Conservation (phyloP, 1,140 invertebrate genomes). For the Drosophila sturtevanti region DNA sequence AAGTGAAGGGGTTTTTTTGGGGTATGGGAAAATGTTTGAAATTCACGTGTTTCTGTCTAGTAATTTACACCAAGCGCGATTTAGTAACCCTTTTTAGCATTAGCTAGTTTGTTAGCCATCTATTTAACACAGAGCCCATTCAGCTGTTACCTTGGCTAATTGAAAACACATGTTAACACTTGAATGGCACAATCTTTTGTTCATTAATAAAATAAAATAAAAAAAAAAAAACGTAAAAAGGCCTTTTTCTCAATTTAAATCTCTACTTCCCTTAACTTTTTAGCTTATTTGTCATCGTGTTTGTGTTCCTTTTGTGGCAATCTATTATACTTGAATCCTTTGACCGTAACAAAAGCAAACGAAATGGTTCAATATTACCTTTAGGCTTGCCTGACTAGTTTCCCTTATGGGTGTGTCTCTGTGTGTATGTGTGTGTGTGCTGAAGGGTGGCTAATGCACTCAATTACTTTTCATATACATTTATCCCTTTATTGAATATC, state of each 20-base stretch:
- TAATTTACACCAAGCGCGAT: conserved; percentile 57
- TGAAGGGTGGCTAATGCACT: conserved; percentile 52
- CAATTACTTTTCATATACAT: conserved; percentile 59
- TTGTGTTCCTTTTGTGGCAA: conserved; percentile 46
- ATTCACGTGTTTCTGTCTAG: conserved; percentile 61
- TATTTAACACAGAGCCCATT: background rate
- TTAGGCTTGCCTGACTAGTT: conserved; percentile 55
- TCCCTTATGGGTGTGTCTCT: background rate
- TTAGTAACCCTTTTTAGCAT: background rate
- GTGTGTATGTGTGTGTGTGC: conserved; percentile 31
- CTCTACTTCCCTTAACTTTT: conserved; percentile 44
- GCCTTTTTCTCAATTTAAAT: conserved; percentile 22
- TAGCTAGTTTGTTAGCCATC: background rate
- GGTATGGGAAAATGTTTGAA: conserved; percentile 53
- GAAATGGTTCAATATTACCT: conserved; percentile 67
- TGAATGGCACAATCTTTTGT: conserved; percentile 25
- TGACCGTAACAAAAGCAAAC: conserved; percentile 65
- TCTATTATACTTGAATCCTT: conserved; percentile 72
- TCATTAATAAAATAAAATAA: background rate
- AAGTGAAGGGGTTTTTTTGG: conserved; percentile 44
- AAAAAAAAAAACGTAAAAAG: background rate
- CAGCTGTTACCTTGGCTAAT: conserved; percentile 44
- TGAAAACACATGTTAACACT: conserved; percentile 68
- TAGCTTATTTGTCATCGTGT: conserved; percentile 36
- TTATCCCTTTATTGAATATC: conserved; percentile 31